Evolutionary conservation across 2,888 invertebrate species (phyloP).

Genomic region (Octodonta nipae): DNA sequence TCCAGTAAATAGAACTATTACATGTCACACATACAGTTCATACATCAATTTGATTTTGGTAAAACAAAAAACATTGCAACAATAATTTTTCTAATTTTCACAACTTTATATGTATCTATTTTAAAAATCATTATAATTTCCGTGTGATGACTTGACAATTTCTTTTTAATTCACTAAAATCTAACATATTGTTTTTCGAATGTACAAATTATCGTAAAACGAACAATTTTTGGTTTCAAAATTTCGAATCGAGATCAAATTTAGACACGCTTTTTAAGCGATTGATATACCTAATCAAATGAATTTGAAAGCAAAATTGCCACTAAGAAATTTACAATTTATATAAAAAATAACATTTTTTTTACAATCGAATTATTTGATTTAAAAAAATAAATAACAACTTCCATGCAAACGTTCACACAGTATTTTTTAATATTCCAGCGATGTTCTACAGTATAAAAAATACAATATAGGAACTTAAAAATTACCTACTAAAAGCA

Average conservation of each 20-base stretch:
- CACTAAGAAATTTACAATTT: too few relatives aligned
- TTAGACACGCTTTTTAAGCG: too few relatives aligned
- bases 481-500: constrained; percentile 26
- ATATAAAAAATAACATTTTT: too few relatives aligned
- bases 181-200: constrained; percentile 20
- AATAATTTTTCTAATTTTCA: constrained; percentile 27
- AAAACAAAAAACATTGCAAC: constrained; percentile 27
- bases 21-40: constrained; percentile 33
- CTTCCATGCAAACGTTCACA: constrained; percentile 18
- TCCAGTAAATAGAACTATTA: constrained; percentile 32
- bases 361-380: too few relatives aligned
- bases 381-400: too few relatives aligned
- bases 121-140: constrained; percentile 25
- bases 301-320: too few relatives aligned
- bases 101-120: constrained; percentile 26
- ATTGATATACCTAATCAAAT: too few relatives aligned
- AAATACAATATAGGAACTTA: constrained; percentile 28
- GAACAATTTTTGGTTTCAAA: too few relatives aligned
- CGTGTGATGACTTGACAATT: constrained; percentile 26
- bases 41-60: constrained; percentile 29
- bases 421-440: too few relatives aligned
- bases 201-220: neutral
- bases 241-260: too few relatives aligned
- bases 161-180: constrained; percentile 25
- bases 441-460: constrained; percentile 23